Base-by-base conservation (phyloP, 53 echinoderm and acorn worm species). In the Crossaster papposus region DNA sequence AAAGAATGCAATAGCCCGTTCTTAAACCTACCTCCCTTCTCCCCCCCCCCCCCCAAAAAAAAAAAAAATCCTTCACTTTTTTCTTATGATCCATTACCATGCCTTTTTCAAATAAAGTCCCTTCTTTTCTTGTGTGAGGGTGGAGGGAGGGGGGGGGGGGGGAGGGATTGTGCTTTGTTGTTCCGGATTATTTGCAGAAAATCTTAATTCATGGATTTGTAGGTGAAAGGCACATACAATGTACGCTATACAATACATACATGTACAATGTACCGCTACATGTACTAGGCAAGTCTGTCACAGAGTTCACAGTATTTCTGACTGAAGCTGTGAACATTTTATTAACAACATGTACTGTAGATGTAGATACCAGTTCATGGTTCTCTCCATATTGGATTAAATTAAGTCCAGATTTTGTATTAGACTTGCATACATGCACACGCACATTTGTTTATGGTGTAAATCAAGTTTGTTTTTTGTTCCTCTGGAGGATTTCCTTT, bases 1-100 rank as follows among this genome's bases (percentile, higher is more conserved):
- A 80, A 81, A 81, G 81, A 81, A 81, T 81, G 81, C 63, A 30
- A 80, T 34, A 32, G 62, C 5, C 24, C 62, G 58, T 62, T 80
- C 58, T 80, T 80, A 80, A 30, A 80, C 35, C 54, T 54, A 31
- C 58, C 5, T 44, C 6, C 5, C 23, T 12, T 33, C 23, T 63
- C 51, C 62, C 32, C 58, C 18, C 26, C 44, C 1, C 44, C 0
- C 38, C 38, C 38, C 38, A 2, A 38, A 2, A 44, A 44, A 44
- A 44, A 44, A 44, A 9, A 0, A 5, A 10, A 32, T 32, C 81
- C n/a, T 34, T 52, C 79, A 81, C 22, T 28, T 23, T 20, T 15
- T 22, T 81, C 81, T 62, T 22, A 51, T 31, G 81, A 64, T 64
- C 81, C 58, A 31, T 62, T 81, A 58, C 28, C 3, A 28, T 3